Conservation (phyloP, 1,140 invertebrate genomes). For the Calephelis nemesis region DNA sequence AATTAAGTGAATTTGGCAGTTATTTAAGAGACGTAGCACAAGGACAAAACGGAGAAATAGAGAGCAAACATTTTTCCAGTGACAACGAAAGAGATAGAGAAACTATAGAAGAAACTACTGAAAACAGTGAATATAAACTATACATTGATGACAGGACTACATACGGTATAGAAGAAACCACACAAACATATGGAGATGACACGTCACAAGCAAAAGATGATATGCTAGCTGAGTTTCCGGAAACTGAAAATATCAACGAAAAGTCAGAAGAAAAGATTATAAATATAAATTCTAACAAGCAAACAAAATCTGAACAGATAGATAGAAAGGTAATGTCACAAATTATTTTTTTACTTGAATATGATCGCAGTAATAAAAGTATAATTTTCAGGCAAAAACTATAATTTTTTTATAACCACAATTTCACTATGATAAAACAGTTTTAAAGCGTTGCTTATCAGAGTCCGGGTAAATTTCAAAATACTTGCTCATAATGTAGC, state of each 20-base stretch:
- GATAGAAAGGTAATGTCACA: not conserved
- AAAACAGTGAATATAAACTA: slow-evolving; percentile 5
- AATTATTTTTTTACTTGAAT: no score
- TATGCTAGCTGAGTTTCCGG: not conserved
- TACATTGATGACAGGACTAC: not conserved
- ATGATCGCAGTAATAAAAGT: no score
- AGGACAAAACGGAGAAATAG: slow-evolving; percentile 23
- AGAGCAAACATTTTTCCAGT: slow-evolving; percentile 12
- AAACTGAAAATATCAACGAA: not conserved
- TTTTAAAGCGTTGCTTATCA: no score
- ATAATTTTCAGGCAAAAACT: no score
- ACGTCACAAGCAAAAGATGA: not conserved
- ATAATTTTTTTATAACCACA: no score
- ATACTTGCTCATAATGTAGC: no score
- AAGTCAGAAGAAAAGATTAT: not conserved
- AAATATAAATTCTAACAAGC: not conserved
- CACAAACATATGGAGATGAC: not conserved
- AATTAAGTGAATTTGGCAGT: slow-evolving; percentile 48
- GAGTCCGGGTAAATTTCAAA: no score
- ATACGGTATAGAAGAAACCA: slow-evolving; percentile 2
- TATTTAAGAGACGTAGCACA: slow-evolving; percentile 25
- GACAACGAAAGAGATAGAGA: not conserved
- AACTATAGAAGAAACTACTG: not conserved
- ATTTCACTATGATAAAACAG: no score
- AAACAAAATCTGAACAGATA: not conserved